These are phyloP conservation scores for Stegana nigrithorax DNA, from an alignment of 2,888 invertebrate species.

Conservation along the genomic window DNA sequence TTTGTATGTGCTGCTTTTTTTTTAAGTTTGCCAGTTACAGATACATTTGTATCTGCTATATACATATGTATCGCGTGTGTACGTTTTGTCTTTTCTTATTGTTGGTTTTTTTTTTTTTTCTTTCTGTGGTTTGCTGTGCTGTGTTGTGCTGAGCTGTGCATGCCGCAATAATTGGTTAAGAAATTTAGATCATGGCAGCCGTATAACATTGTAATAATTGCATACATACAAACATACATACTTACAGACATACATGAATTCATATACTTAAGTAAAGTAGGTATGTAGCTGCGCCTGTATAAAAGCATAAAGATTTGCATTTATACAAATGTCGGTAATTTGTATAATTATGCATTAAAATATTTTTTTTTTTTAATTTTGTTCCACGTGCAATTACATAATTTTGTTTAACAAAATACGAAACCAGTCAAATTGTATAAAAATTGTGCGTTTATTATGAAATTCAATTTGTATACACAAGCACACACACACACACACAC, in stretches of 20 bases:
- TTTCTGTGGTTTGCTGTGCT: not conserved
- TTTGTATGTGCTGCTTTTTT: conserved; percentile 18
- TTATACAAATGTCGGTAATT: not conserved
- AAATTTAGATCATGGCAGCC: conserved; percentile 61
- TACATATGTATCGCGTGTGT: conserved; percentile 21
- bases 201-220: conserved; percentile 53
- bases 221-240: conserved; percentile 19
- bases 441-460: conserved; percentile 21
- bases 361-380: conserved; percentile 25
- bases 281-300: not conserved
- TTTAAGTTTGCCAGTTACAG: conserved; percentile 24
- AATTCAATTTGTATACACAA: conserved; percentile 5
- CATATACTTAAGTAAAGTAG: not conserved
- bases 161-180: conserved; percentile 53
- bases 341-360: conserved; percentile 5
- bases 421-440: not conserved
- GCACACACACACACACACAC: not conserved
- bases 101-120: conserved; percentile 25
- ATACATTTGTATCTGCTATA: conserved; percentile 33
- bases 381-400: conserved; percentile 45
- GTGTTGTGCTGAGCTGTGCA: conserved; percentile 13
- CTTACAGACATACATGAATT: not conserved
- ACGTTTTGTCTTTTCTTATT: conserved; percentile 16
- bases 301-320: conserved; percentile 15
- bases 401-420: conserved; percentile 20